phyloP scores from a whole-genome alignment of 37 sponge, comb jelly and placozoan genomes.

The Beroe forskalii region DNA sequence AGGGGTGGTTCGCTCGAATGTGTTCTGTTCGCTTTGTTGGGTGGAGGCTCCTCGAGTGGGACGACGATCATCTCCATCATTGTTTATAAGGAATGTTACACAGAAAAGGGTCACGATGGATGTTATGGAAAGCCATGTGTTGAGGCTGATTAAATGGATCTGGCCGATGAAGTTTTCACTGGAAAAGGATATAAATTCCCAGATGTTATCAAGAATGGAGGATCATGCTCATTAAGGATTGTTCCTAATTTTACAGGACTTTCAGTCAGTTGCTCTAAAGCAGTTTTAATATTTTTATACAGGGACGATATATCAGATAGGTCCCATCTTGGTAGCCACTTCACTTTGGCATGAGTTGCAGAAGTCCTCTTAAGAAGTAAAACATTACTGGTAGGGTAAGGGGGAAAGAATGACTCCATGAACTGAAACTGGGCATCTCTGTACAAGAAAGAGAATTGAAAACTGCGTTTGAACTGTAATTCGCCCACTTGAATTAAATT shows the following conservation, averaged over 20 bases:
- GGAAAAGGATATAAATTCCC: slow-evolving; percentile 13
- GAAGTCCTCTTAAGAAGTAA: slow-evolving; percentile 9
- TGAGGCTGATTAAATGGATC: slow-evolving; percentile 28
- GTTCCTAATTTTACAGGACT: slow-evolving; percentile 7
- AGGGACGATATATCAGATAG: neutral
- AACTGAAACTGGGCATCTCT: slow-evolving; percentile 53
- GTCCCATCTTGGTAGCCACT: slow-evolving; percentile 55
- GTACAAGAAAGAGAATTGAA: slow-evolving; percentile 51
- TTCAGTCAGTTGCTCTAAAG: neutral
- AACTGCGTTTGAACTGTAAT: slow-evolving; percentile 33
- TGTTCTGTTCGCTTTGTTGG: neutral
- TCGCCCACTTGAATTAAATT: slow-evolving; percentile 12
- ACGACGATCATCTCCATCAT: neutral
- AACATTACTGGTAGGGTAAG: slow-evolving; percentile 15
- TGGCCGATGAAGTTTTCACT: slow-evolving; percentile 32
- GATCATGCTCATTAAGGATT: slow-evolving; percentile 16
- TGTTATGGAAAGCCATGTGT: slow-evolving; percentile 36
- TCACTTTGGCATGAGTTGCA: neutral
- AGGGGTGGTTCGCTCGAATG: neutral
- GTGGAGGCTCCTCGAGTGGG: neutral
- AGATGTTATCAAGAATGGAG: slow-evolving; percentile 24
- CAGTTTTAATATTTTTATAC: neutral
- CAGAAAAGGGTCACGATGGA: slow-evolving; percentile 37
- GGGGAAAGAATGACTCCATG: slow-evolving; percentile 53
- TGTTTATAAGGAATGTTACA: slow-evolving; percentile 60